Percentiles rank a stretch among this genome's conserved stretches.
phyloP scores from a whole-genome alignment of 2,797 vertebrate genomes.

The Rallus crepitans region DNA sequence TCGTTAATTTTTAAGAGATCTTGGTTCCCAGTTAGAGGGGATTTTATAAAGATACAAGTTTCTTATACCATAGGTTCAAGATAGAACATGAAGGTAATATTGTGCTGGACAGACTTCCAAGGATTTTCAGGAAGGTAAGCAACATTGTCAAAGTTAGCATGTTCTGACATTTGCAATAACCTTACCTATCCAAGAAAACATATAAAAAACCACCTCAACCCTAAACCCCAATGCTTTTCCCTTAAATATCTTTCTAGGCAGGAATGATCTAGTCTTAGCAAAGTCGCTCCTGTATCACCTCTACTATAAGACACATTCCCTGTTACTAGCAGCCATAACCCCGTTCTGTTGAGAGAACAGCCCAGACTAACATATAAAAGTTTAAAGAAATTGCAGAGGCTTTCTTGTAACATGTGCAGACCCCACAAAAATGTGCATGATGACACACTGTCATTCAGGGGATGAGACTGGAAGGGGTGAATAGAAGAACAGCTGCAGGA shows the following conservation, averaged over 20 bases:
- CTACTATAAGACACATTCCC: neutral
- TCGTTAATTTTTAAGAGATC: neutral
- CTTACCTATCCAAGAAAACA: neutral
- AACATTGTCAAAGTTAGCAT: neutral
- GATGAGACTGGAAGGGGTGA: neutral
- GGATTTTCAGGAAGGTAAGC: slow-evolving; percentile 13
- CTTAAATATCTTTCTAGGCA: slow-evolving; percentile 44
- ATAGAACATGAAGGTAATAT: slow-evolving; percentile 15
- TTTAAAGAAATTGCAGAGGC: neutral
- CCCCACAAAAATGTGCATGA: neutral
- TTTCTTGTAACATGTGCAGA: slow-evolving; percentile 12
- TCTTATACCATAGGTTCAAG: neutral
- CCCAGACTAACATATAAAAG: neutral
- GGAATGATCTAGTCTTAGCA: slow-evolving; percentile 36
- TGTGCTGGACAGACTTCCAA: neutral
- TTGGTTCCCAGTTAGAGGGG: neutral
- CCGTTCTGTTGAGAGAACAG: neutral
- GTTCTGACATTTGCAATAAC: neutral
- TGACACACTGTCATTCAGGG: neutral
- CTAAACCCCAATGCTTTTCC: neutral
- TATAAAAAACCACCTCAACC: neutral
- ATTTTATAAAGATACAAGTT: neutral
- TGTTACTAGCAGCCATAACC: slow-evolving; percentile 38
- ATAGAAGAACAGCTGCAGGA: neutral
- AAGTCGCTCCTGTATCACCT: neutral